Percentiles rank a stretch among this genome's conserved stretches.
Conservation (phyloP, 1,140 invertebrate genomes). For the Philotrypesis tridentata region DNA sequence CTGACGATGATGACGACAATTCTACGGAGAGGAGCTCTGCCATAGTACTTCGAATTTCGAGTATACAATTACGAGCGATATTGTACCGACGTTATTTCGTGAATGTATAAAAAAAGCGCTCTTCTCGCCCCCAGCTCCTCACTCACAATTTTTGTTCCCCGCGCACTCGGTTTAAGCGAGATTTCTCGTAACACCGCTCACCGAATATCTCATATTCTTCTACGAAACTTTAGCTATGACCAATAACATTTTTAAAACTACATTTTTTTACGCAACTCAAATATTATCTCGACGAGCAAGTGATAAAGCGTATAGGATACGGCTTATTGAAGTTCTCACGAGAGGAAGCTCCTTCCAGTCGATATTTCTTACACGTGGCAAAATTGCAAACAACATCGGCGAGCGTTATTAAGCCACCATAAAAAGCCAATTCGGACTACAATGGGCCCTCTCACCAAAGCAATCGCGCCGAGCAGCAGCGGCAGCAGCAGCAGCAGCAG, state of each 20-base stretch:
- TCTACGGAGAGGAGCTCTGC: background rate
- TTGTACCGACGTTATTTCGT: background rate
- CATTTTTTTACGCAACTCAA: background rate
- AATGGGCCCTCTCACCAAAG: constrained; percentile 48
- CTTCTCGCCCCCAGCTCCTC: too few relatives aligned
- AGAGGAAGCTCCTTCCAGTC: background rate
- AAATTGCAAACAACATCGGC: constrained; percentile 61
- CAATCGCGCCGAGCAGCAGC: constrained; percentile 25
- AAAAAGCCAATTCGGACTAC: constrained; percentile 66
- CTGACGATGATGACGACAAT: background rate
- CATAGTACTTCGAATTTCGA: constrained; percentile 38
- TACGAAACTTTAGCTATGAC: background rate
- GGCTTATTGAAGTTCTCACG: constrained; percentile 31
- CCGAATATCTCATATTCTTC: background rate
- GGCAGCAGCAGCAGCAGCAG: background rate
- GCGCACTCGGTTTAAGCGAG: background rate
- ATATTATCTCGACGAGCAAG: background rate
- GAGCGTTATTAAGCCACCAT: constrained; percentile 59
- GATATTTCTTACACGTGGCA: constrained; percentile 50
- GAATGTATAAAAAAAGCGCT: background rate
- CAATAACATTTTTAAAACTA: background rate
- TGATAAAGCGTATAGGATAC: constrained; percentile 20
- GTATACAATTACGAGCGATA: constrained; percentile 46
- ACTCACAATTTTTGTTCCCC: constrained; percentile 3
- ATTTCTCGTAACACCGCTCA: background rate